Base-by-base conservation (phyloP, 2,888 invertebrate species). In the Calliphora vomitoria region DNA sequence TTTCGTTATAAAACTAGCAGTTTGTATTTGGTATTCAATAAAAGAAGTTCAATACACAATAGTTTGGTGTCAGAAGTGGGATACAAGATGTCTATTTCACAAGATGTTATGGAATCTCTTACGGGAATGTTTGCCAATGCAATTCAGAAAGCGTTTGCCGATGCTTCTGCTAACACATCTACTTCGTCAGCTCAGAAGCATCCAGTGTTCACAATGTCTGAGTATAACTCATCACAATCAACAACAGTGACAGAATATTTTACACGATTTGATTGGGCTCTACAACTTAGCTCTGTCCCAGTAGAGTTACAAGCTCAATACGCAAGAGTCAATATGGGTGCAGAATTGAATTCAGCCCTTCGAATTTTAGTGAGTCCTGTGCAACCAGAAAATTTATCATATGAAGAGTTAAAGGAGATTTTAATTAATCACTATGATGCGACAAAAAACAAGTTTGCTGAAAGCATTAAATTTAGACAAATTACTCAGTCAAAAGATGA, bases 191-290 rank as follows among this genome's bases (percentile, higher is more conserved):
- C 18, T 8, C 38, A 64, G 64, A 64, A 41, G 31, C 41, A 18
- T 64, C 64, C 38, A 8, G 38, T 18, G 8, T 64, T 64, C 8
- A 18, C 38, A 41, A 64, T 64, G 64, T 64, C 38, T 13, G 41
- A 41, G 18, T 64, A 64, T 38, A 64, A 18, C 13, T 64, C 38
- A 11, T 10, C 38, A 31, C 64, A 38, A 41, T 38, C 38, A n/a
- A 41, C 41, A 64, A 64, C 18, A 10, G 41, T 64, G 15, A 25
- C 10, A 64, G 64, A 64, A 11, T 64, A 64, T 41, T 64, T 64
- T n/a, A 64, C 18, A 11, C 41, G 64, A 18, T 64, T 64, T 18
- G 64, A 64, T 38, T 64, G 38, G 64, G 41, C 41, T n/a, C 8
- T 64, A 1, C 38, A 64, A n/a, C 64, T 41, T 8, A 64, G 41